A percentile compares a stretch with the other conserved stretches of the same genome.
Conservation (phyloP, 2,888 invertebrate genomes). For the Noctua janthe region DNA sequence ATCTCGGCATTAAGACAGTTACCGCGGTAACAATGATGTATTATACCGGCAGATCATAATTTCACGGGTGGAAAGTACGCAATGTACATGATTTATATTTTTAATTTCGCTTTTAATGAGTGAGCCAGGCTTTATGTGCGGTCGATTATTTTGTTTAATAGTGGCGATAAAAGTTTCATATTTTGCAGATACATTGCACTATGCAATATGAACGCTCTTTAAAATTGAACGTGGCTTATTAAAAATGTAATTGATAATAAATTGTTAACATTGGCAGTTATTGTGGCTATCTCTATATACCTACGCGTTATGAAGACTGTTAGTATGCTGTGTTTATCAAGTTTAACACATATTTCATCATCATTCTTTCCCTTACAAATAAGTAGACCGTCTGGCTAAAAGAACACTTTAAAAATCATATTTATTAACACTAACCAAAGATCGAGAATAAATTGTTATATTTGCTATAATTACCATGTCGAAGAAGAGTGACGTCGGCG, state of each 20-base stretch:
- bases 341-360: not conserved
- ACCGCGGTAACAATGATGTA: slow-evolving; percentile 63
- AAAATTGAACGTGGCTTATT: slow-evolving; percentile 20
- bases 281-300: not conserved
- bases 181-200: slow-evolving; percentile 29
- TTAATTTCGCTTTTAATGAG: slow-evolving; percentile 65
- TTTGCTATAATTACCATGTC: not conserved
- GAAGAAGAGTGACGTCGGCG: not conserved
- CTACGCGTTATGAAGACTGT: not conserved
- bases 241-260: slow-evolving; percentile 17
- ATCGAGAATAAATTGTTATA: not conserved
- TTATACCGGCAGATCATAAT: slow-evolving; percentile 56
- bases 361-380: not conserved
- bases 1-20: slow-evolving; percentile 64
- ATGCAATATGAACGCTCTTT: slow-evolving; percentile 11
- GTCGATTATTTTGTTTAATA: slow-evolving; percentile 50
- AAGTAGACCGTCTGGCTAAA: not conserved
- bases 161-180: slow-evolving; percentile 32
- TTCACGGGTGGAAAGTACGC: slow-evolving; percentile 48
- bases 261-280: slow-evolving; percentile 12
- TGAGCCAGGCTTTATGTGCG: slow-evolving; percentile 39
- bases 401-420: not conserved
- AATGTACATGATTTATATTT: slow-evolving; percentile 64
- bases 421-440: not conserved
- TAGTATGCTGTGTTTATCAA: not conserved